Evolutionary conservation across 2,797 vertebrate species (phyloP).

Genomic region (Xenopus petersii): DNA sequence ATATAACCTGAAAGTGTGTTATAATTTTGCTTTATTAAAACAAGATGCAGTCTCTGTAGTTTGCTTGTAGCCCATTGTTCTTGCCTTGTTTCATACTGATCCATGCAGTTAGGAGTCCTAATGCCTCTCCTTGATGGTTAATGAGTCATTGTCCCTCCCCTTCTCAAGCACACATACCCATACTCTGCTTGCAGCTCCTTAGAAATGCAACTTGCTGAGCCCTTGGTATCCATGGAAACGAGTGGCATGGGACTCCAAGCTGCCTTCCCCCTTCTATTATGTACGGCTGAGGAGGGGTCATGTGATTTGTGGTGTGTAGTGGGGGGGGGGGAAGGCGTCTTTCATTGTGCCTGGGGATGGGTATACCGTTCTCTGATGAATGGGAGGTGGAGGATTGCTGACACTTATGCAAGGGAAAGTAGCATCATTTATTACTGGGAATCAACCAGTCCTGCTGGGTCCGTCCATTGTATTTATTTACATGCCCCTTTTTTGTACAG

Average conservation of each 20-base stretch:
- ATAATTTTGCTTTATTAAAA: too few relatives aligned
- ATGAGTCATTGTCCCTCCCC: slow-evolving; percentile 18
- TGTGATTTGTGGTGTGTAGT: slow-evolving; percentile 31
- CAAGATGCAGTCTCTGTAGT: too few relatives aligned
- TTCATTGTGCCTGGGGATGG: slow-evolving; percentile 36
- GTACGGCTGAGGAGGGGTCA: background rate
- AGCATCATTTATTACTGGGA: slow-evolving; percentile 28
- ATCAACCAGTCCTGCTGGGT: slow-evolving; percentile 9
- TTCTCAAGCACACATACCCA: slow-evolving; percentile 33
- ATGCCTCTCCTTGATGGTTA: slow-evolving; percentile 4
- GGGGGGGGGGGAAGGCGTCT: slow-evolving; percentile 4
- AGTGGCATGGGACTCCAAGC: slow-evolving; percentile 44
- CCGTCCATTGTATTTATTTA: slow-evolving; percentile 15
- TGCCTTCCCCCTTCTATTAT: slow-evolving; percentile 39
- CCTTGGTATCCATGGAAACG: slow-evolving; percentile 51
- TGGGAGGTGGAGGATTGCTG: slow-evolving; percentile 13
- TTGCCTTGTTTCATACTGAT: background rate
- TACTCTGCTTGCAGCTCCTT: slow-evolving; percentile 33
- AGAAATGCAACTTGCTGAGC: slow-evolving; percentile 40
- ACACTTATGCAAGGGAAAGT: slow-evolving; percentile 24
- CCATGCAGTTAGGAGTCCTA: slow-evolving; percentile 1
- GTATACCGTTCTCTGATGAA: slow-evolving; percentile 35
- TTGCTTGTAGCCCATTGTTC: too few relatives aligned
- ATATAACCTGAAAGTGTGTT: too few relatives aligned
- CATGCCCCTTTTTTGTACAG: background rate